Conservation (phyloP, 1,140 invertebrate species). For the Ostrea denselamellosa region DNA sequence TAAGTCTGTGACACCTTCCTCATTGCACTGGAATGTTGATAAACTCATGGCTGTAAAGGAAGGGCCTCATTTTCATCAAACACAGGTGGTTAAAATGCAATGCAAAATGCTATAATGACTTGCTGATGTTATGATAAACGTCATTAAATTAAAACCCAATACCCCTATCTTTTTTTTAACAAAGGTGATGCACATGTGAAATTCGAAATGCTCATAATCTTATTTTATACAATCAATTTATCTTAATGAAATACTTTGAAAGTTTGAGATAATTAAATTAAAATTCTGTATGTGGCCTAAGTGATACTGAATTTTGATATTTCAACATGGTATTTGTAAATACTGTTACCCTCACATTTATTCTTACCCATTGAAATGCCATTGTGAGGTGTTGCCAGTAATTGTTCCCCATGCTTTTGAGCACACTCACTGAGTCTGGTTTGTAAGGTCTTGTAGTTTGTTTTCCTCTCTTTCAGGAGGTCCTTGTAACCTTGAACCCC, state of each 20-base stretch:
- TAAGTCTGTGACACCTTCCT: conserved; percentile 79
- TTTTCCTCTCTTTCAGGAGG: conserved; percentile 84
- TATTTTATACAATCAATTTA: no score
- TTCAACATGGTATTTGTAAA: no score
- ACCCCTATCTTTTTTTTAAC: background rate
- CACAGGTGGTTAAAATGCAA: background rate
- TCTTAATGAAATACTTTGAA: no score
- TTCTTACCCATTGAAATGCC: conserved; percentile 87
- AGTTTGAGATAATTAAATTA: no score
- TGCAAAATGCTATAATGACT: background rate
- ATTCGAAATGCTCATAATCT: no score
- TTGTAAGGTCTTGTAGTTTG: conserved; percentile 85
- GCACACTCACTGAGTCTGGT: conserved; percentile 83
- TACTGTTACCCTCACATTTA: no score
- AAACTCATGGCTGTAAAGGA: conserved; percentile 51
- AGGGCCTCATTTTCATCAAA: background rate
- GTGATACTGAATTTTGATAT: no score
- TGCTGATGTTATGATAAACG: background rate
- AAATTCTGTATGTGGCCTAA: no score
- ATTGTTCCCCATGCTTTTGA: conserved; percentile 82
- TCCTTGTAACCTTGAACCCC: conserved; percentile 86
- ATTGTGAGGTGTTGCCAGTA: conserved; percentile 86
- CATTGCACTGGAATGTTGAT: conserved; percentile 21
- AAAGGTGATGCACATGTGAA: no score
- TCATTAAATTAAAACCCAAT: conserved; percentile 9